phyloP scores from a whole-genome alignment of 2,113 vertebrate species.

The Penelope pileata region DNA sequence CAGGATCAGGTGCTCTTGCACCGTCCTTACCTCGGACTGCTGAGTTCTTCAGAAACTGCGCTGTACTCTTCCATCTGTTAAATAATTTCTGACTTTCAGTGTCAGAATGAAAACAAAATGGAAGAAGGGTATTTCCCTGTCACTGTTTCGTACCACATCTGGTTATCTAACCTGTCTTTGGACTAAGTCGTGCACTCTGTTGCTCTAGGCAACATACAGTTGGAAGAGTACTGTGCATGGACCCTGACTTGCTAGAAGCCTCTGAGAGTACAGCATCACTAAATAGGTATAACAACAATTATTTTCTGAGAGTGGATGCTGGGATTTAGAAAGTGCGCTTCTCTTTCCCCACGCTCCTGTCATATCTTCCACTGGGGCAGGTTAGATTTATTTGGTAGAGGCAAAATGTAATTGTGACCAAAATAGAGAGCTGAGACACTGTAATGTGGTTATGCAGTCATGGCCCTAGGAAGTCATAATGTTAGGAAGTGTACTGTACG shows the following conservation, averaged over 20 bases:
- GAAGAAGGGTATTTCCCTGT: background rate
- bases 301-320: background rate
- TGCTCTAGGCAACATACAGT: background rate
- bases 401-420: background rate
- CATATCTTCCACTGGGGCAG: background rate
- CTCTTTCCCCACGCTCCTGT: background rate
- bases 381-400: background rate
- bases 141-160: background rate
- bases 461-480: background rate
- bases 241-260: background rate
- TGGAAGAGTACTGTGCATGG: background rate
- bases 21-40: background rate
- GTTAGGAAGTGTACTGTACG: background rate
- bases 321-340: background rate
- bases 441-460: background rate
- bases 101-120: background rate
- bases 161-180: background rate
- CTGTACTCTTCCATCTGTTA: background rate
- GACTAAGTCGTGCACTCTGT: background rate
- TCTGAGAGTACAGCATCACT: background rate
- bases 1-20: background rate
- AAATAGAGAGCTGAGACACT: background rate
- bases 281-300: background rate
- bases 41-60: background rate
- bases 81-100: background rate